phyloP scores from a whole-genome alignment of 1,140 invertebrate species.

The Microplitis mediator region DNA sequence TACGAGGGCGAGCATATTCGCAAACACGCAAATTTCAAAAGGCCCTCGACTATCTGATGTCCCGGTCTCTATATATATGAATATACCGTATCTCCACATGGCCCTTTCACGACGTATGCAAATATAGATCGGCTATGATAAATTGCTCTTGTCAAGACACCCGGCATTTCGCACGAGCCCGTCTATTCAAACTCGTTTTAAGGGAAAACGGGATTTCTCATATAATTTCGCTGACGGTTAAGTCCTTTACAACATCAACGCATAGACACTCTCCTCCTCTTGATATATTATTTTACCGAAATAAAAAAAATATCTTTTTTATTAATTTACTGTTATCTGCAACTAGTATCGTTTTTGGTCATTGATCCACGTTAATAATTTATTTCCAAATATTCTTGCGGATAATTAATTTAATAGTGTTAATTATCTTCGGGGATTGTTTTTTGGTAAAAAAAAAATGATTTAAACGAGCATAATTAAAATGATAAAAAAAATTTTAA shows the following conservation, averaged over 20 bases:
- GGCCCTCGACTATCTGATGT: conserved; percentile 62
- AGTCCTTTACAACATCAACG: not conserved
- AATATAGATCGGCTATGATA: conserved; percentile 64
- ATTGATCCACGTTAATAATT: too few relatives aligned
- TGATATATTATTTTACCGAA: too few relatives aligned
- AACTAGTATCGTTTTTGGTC: too few relatives aligned
- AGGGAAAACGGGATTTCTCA: conserved; percentile 27
- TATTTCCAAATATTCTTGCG: too few relatives aligned
- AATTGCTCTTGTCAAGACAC: conserved; percentile 63
- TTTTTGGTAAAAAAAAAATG: too few relatives aligned
- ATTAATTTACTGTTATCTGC: too few relatives aligned
- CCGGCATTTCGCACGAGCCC: conserved; percentile 60
- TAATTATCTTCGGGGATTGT: too few relatives aligned
- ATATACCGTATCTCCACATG: conserved; percentile 28
- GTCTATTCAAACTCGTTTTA: conserved; percentile 33
- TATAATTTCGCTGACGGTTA: conserved; percentile 27
- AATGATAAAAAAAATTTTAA: too few relatives aligned
- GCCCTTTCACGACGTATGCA: conserved; percentile 63
- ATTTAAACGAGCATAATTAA: too few relatives aligned
- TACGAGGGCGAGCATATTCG: conserved; percentile 49
- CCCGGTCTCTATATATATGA: conserved; percentile 44
- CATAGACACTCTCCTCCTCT: too few relatives aligned
- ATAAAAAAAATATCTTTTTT: too few relatives aligned
- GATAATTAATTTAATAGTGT: too few relatives aligned
- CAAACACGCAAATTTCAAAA: conserved; percentile 64